phyloP scores from a whole-genome alignment of 2,113 vertebrate genomes.

The Ailurus styani region DNA sequence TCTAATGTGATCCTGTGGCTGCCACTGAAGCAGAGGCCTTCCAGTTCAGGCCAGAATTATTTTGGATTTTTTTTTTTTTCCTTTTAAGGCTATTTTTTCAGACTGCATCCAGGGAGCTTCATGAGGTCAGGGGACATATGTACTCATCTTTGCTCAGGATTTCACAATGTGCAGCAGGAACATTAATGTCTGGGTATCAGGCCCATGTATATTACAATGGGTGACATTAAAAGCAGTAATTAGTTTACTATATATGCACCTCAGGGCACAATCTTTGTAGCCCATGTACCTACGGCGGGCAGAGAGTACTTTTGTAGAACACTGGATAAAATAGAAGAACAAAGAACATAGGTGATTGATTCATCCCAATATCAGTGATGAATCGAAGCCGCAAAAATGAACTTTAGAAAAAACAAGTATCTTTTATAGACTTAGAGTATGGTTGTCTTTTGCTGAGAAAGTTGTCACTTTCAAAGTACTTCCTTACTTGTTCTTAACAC shows the following conservation, averaged over 20 bases:
- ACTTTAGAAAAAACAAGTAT: not conserved
- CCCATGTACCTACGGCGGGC: not conserved
- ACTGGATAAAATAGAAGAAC: not conserved
- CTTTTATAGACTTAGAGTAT: not conserved
- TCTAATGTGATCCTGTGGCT: not conserved
- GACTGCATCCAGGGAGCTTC: not conserved
- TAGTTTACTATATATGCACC: not conserved
- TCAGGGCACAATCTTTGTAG: not conserved
- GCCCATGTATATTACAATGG: not conserved
- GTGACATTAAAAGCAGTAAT: not conserved
- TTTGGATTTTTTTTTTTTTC: not conserved
- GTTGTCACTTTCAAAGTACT: slow-evolving; percentile 4
- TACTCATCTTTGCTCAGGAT: not conserved
- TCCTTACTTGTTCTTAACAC: slow-evolving; percentile 4
- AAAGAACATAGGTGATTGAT: not conserved
- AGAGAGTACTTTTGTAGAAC: not conserved
- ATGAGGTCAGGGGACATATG: not conserved
- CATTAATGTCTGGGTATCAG: not conserved
- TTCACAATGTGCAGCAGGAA: not conserved
- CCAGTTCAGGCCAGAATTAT: not conserved
- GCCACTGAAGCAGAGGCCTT: not conserved
- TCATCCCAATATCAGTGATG: not conserved
- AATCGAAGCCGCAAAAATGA: not conserved
- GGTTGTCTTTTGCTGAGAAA: not conserved
- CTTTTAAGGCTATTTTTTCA: not conserved